Base-by-base conservation (phyloP, 2,113 vertebrate species). In the Cavia porcellus region DNA sequence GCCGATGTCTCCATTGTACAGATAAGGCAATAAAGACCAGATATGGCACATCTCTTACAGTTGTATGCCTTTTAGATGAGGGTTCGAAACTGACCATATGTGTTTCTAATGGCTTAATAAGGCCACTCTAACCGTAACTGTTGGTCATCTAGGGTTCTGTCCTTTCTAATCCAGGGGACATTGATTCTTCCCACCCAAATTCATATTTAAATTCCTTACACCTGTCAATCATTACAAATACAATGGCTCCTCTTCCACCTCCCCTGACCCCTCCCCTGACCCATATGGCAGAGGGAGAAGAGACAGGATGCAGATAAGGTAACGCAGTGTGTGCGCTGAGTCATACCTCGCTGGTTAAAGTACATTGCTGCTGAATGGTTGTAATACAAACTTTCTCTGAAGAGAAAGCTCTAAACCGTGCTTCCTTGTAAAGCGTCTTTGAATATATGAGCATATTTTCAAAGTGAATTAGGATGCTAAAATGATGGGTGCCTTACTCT, bases 401-500 rank as follows among this genome's bases (percentile, higher is more conserved):
- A 66, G 50, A 87, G 92, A 90, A 92, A 92, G 35, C 81, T 84
- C 14, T 10, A 61, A 94, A 89, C 50, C 6, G 3, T 25, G n/a
- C 74, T 82, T 91, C 86, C 77, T 45, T 35, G 45, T 35, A 79
- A 38, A 92, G 62, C 19, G 70, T 2, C 42, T 66, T 89, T 80
- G 86, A 85, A 87, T 10, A 77, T 4, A 83, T 12, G 6, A 94
- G 20, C 61, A 75, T 32, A 62, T 92, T 93, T 93, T 74, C 72
- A 94, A 97, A 97, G 87, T 59, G 93, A 97, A 98, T 94, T 95
- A 96, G 96, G 89, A 98, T 22, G 96, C 79, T 72, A 80, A 95
- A 87, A 96, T 25, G 66, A 95, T 94, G 97, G 86, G 95, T 64
- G 75, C 77, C 99, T 99, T 98, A 99, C 99, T 99, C 99, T 99